Conservation (phyloP, 1,140 invertebrate genomes). For the Drosophila willistoni region DNA sequence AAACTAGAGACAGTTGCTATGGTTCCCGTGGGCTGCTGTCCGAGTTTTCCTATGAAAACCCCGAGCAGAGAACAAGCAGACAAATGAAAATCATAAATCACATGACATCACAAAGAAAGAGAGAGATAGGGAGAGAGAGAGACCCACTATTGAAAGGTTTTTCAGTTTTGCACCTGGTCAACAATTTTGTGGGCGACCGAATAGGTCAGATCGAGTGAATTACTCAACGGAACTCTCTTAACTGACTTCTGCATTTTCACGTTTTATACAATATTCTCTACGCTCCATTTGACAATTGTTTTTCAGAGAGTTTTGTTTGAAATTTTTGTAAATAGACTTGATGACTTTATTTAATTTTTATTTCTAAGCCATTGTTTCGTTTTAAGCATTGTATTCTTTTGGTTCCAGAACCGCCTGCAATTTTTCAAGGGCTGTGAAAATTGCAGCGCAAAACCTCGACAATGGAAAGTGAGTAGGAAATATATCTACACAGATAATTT, state of each 20-base stretch:
- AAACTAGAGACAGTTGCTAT: constrained; percentile 39
- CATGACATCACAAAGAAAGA: constrained; percentile 19
- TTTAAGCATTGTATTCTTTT: constrained; percentile 52
- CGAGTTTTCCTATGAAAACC: constrained; percentile 48
- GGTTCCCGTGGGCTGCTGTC: background rate
- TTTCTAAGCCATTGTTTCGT: constrained; percentile 59
- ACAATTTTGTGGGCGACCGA: constrained; percentile 61
- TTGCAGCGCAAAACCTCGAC: background rate
- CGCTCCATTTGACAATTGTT: constrained; percentile 65
- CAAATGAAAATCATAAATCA: constrained; percentile 71
- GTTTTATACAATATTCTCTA: constrained; percentile 32
- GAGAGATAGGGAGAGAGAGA: constrained; percentile 11
- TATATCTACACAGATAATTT: background rate
- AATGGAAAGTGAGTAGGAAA: background rate
- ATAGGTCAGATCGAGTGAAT: constrained; percentile 51
- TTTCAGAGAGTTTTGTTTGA: constrained; percentile 51
- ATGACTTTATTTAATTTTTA: constrained; percentile 82
- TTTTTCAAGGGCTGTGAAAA: constrained; percentile 44
- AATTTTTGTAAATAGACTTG: constrained; percentile 74
- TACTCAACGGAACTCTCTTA: constrained; percentile 61
- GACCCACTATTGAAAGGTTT: background rate
- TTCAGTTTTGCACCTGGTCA: constrained; percentile 66
- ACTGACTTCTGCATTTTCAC: constrained; percentile 35
- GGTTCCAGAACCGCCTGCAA: constrained; percentile 62
- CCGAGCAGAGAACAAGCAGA: constrained; percentile 23